These are phyloP conservation scores for Leucoptera coffeella DNA, from an alignment of 2,888 invertebrate species.

Conservation along the genomic window DNA sequence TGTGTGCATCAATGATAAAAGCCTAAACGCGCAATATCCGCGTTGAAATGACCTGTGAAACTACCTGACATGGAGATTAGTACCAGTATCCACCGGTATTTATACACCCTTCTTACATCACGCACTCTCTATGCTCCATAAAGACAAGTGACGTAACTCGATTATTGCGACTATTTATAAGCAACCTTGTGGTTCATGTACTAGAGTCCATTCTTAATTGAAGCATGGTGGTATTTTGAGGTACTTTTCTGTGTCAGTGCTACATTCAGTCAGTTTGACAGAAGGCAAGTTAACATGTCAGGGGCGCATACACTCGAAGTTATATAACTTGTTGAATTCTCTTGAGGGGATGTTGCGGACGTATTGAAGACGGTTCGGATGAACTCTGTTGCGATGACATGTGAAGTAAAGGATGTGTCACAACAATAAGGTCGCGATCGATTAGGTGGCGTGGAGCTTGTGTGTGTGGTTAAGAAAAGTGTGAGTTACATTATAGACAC, in stretches of 20 bases:
- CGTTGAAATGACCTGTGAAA: slow-evolving; percentile 53
- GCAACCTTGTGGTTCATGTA: background rate
- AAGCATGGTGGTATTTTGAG: too few relatives aligned
- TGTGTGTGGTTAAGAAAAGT: too few relatives aligned
- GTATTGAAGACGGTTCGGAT: slow-evolving; percentile 11
- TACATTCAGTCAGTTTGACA: slow-evolving; percentile 45
- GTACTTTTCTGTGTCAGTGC: too few relatives aligned
- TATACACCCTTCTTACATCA: slow-evolving; percentile 49
- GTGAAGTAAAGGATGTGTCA: too few relatives aligned
- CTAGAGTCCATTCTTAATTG: slow-evolving; percentile 6
- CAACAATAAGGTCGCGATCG: too few relatives aligned
- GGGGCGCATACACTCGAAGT: slow-evolving; percentile 22
- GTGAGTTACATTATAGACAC: too few relatives aligned
- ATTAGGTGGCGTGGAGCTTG: too few relatives aligned
- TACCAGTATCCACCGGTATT: slow-evolving; percentile 48
- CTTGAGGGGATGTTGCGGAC: slow-evolving; percentile 14
- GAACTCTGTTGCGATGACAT: too few relatives aligned
- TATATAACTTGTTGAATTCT: slow-evolving; percentile 31
- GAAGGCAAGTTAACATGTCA: slow-evolving; percentile 51
- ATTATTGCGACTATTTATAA: background rate
- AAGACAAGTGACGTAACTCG: slow-evolving; percentile 23
- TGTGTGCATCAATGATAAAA: too few relatives aligned
- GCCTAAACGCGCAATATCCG: too few relatives aligned
- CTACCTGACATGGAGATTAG: slow-evolving; percentile 55
- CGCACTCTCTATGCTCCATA: slow-evolving; percentile 45